A percentile compares a stretch with the other conserved stretches of the same genome.
These are phyloP conservation scores for Falco peregrinus DNA, from an alignment of 2,797 vertebrate species.

Conservation along the genomic window DNA sequence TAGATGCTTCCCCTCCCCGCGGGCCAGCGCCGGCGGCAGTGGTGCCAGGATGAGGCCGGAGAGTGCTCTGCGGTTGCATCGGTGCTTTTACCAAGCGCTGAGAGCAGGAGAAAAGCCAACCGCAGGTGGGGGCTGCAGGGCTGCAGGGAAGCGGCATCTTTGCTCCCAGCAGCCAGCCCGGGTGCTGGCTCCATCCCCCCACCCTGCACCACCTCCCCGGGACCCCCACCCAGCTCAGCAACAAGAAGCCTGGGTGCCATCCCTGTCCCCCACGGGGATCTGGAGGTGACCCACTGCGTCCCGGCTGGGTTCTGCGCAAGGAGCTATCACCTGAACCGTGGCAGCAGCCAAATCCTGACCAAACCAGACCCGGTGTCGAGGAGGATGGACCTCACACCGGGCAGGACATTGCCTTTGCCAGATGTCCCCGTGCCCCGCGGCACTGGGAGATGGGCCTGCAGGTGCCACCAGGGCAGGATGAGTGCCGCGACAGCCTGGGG, in stretches of 20 bases:
- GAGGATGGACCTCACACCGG: accelerated
- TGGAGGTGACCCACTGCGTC: accelerated
- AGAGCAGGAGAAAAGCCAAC: conserved; percentile 45
- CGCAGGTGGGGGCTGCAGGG: not conserved
- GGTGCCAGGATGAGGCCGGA: conserved; percentile 3
- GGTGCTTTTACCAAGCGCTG: conserved; percentile 49
- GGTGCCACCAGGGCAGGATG: not conserved
- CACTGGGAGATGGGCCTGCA: accelerated
- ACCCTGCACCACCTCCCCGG: accelerated
- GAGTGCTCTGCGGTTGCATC: conserved; percentile 51
- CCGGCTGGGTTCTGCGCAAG: not conserved
- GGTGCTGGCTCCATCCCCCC: not conserved
- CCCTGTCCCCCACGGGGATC: not conserved
- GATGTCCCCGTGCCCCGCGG: accelerated
- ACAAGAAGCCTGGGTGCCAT: accelerated
- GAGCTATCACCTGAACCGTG: not conserved
- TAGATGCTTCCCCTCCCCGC: not conserved
- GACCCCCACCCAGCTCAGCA: accelerated
- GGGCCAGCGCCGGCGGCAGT: not conserved
- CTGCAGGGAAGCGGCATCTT: not conserved
- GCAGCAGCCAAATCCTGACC: not conserved
- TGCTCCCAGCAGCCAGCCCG: accelerated
- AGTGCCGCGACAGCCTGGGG: accelerated
- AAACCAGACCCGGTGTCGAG: not conserved
- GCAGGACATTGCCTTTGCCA: accelerated